A percentile compares a stretch with the other conserved stretches of the same genome.
These are phyloP conservation scores for Brachypodius melanocephalos DNA, from an alignment of 2,113 vertebrate species.

Conservation along the genomic window DNA sequence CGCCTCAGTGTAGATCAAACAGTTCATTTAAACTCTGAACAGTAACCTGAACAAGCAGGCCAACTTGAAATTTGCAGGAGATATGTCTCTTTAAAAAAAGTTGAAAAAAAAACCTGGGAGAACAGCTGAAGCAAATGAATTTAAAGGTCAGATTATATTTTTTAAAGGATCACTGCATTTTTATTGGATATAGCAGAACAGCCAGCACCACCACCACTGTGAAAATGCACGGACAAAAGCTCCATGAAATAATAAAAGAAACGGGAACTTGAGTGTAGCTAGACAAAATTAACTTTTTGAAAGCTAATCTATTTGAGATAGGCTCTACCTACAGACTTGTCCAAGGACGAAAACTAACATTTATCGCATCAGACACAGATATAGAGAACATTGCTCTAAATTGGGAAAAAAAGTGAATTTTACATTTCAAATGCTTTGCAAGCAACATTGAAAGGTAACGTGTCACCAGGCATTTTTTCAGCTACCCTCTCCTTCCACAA, in stretches of 20 bases:
- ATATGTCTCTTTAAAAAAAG: neutral
- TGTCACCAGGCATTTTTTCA: neutral
- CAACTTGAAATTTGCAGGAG: neutral
- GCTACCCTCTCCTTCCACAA: neutral
- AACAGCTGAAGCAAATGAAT: neutral
- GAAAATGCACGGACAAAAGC: neutral
- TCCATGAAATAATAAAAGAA: neutral
- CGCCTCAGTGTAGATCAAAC: neutral
- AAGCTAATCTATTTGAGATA: neutral
- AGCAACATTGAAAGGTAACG: conserved; percentile 7
- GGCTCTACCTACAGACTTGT: neutral
- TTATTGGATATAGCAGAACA: neutral
- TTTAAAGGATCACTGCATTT: neutral
- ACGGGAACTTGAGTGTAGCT: neutral
- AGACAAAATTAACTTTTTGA: neutral
- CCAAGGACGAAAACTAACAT: neutral
- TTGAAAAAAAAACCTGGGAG: neutral
- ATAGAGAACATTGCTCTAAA: conserved; percentile 39
- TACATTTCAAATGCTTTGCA: conserved; percentile 47
- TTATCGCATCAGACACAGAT: conserved; percentile 42
- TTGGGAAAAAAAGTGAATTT: neutral
- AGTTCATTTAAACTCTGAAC: neutral
- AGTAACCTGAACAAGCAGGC: neutral
- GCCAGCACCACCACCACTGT: neutral
- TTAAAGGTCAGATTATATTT: neutral